Percentiles rank a stretch among this genome's conserved stretches.
phyloP scores from a whole-genome alignment of 2,888 invertebrate genomes.

The Muschampia plurimacula region DNA sequence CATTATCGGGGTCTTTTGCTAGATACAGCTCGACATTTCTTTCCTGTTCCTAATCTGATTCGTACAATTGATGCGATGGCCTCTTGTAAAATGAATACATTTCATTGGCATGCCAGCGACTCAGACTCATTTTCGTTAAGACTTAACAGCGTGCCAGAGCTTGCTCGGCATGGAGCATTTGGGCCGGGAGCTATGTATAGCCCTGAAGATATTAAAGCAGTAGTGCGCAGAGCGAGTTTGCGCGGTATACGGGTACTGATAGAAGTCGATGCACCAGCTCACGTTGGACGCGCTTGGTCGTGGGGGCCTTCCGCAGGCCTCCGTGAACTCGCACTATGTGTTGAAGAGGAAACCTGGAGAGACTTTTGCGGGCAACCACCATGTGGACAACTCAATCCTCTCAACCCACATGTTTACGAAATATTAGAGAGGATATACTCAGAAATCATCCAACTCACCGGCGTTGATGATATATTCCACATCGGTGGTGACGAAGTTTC shows the following conservation, averaged over 20 bases:
- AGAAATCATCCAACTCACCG: slow-evolving; percentile 90
- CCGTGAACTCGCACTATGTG: slow-evolving; percentile 92
- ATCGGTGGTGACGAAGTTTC: slow-evolving; percentile 94
- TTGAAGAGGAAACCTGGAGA: slow-evolving; percentile 93
- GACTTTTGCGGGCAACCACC: slow-evolving; percentile 94
- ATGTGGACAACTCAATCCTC: slow-evolving; percentile 94
- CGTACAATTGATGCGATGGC: slow-evolving; percentile 95
- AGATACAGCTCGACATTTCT: slow-evolving; percentile 96
- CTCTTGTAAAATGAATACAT: slow-evolving; percentile 94
- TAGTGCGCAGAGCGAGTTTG: too few relatives aligned
- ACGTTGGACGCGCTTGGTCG: slow-evolving; percentile 94
- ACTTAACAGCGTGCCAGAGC: slow-evolving; percentile 90
- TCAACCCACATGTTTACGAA: slow-evolving; percentile 91
- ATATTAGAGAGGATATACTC: slow-evolving; percentile 90
- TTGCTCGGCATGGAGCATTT: slow-evolving; percentile 94
- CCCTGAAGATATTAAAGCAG: too few relatives aligned
- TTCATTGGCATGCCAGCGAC: slow-evolving; percentile 97
- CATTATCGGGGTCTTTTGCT: slow-evolving; percentile 94
- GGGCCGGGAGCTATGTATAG: slow-evolving; percentile 92
- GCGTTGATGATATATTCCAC: slow-evolving; percentile 92
- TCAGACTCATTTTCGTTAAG: slow-evolving; percentile 97
- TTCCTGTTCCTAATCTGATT: slow-evolving; percentile 90
- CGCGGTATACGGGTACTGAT: slow-evolving; percentile 93
- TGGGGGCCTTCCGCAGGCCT: slow-evolving; percentile 92
- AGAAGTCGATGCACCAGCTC: slow-evolving; percentile 96